Evolutionary conservation across 2,113 vertebrate genomes (phyloP), one percentile per base, ranked within the genome.

Genomic region (Heloderma charlesbogerti): DNA sequence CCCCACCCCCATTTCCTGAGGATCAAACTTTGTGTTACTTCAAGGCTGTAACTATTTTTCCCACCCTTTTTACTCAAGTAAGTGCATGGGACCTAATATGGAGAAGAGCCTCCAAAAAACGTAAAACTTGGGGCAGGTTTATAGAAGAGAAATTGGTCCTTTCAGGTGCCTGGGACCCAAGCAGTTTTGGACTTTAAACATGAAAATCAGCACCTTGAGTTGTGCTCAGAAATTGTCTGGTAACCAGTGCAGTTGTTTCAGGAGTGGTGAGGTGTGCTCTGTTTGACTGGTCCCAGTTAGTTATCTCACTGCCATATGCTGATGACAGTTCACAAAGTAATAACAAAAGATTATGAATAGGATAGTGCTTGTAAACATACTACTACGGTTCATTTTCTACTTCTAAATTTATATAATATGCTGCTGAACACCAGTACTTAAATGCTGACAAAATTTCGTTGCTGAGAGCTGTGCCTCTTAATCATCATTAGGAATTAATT

Each of bases 401-500:
- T 60, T 66, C 75, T 1, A 0, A 48, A 90, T 51, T 86, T 57
- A 20, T 45, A 16, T 54, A 87, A 81, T 51, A 66, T n/a, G 27
- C 78, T 0, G 45, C 54, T 91, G 85, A 48, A 29, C 0, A n/a
- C 0, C 27, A 87, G 66, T 54, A 88, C 80, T 75, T 92, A 3
- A 82, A 57, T 83, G 75, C 89, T 81, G 69, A 74, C 66, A 89
- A 96, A 94, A 93, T 79, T 60, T 0, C 87, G 87, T 90, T 31
- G 71, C 72, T 90, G 93, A 94, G 66, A 63, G 79, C 83, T 91
- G 93, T 82, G 88, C 89, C 93, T 95, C 93, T 95, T 94, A 75
- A 43, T 93, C 91, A 93, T 92, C 66, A 7, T 40, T 92, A 8
- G 91, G 89, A 96, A 93, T 96, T 97, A 95, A 96, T 97, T 96